Evolutionary conservation across 2,113 vertebrate genomes (phyloP).

Genomic region (Rattus norvegicus): GRCr8 NC_086039.1:105197501-105198000

Average conservation of each 20-base stretch:
- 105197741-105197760: constrained; percentile 8
- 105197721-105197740: constrained; percentile 30
- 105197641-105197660: constrained; percentile 13
- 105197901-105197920: neutral
- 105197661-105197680: constrained; percentile 2
- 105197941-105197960: constrained; percentile 9
- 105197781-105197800: neutral
- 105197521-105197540: too few species aligned
- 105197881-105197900: constrained; percentile 16
- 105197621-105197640: neutral
- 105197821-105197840: constrained; percentile 34
- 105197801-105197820: neutral
- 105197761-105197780: constrained; percentile 42
- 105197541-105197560: too few species aligned
- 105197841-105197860: neutral
- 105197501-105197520: too few species aligned
- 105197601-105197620: neutral
- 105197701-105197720: constrained; percentile 35
- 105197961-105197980: constrained; percentile 17
- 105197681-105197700: constrained; percentile 41
- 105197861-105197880: constrained; percentile 54
- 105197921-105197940: constrained; percentile 48
- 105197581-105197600: constrained; percentile 39
- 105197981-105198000: constrained; percentile 54
- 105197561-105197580: neutral